Conservation (phyloP, 2,888 invertebrate species). For the Toxonevra muliebris region DNA sequence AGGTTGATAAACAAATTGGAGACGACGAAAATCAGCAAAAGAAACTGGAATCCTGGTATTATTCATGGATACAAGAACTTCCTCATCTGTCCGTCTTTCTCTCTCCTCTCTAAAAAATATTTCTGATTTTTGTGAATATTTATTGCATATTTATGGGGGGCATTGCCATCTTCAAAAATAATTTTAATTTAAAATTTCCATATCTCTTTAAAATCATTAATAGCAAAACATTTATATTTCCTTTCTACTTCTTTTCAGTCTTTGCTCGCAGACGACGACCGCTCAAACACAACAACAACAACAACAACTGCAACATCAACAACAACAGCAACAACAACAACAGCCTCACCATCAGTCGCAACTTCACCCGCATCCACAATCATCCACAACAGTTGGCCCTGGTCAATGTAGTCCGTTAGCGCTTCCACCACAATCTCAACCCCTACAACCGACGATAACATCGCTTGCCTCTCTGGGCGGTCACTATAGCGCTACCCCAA, state of each 20-base stretch:
- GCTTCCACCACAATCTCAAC: constrained; percentile 59
- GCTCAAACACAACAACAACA: constrained; percentile 37
- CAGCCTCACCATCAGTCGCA: constrained; percentile 43
- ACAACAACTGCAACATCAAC: constrained; percentile 39
- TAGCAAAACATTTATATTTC: not conserved
- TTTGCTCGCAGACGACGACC: constrained; percentile 49
- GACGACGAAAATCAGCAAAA: no score
- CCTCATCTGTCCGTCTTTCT: no score
- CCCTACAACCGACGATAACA: constrained; percentile 57
- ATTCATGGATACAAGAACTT: no score
- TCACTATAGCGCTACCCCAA: constrained; percentile 45
- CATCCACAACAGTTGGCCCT: constrained; percentile 63
- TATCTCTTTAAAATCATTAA: not conserved
- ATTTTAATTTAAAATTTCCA: not conserved
- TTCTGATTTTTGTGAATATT: no score
- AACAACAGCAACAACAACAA: constrained; percentile 28
- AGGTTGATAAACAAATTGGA: no score
- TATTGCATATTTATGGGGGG: no score
- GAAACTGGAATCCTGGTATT: no score
- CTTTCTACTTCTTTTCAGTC: constrained; percentile 44
- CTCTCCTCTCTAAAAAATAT: no score
- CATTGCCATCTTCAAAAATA: no score
- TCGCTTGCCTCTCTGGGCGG: constrained; percentile 49
- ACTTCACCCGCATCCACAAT: constrained; percentile 41
- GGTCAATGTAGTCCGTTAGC: constrained; percentile 60